Percentiles rank a stretch among this genome's conserved stretches.
phyloP scores from a whole-genome alignment of 2,113 vertebrate genomes.

The Tenebrosternarchus preto region DNA sequence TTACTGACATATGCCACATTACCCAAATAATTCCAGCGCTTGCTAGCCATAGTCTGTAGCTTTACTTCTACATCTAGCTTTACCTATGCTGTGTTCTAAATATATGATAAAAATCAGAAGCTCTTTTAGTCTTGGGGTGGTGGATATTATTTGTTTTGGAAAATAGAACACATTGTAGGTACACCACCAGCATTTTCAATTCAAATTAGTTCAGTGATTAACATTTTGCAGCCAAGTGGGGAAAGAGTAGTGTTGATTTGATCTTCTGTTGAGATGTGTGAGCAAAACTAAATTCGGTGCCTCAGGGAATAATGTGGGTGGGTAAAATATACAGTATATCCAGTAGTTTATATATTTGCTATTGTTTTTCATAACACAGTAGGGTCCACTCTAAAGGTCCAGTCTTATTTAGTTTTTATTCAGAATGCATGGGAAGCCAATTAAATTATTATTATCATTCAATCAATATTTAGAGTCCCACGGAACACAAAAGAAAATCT shows the following conservation, averaged over 20 bases:
- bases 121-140: conserved; percentile 11
- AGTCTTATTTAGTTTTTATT: too few species aligned
- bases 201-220: conserved; percentile 30
- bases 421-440: too few species aligned
- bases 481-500: too few species aligned
- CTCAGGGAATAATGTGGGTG: background rate
- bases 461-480: too few species aligned
- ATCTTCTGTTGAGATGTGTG: background rate
- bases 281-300: conserved; percentile 9
- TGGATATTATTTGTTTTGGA: background rate
- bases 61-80: background rate
- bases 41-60: conserved; percentile 33
- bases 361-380: background rate
- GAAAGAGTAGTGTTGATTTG: conserved; percentile 48
- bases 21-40: conserved; percentile 56
- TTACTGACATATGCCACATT: conserved; percentile 45
- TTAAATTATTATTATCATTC: too few species aligned
- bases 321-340: background rate
- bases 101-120: conserved; percentile 1
- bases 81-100: background rate
- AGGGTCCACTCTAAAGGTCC: too few species aligned
- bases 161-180: conserved; percentile 9
- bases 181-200: conserved; percentile 5
- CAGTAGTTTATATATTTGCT: background rate
- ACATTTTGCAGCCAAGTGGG: conserved; percentile 53